A percentile compares a stretch with the other conserved stretches of the same genome.
phyloP scores from a whole-genome alignment of 2,888 invertebrate genomes.

The Zygothrica quintamaculata region DNA sequence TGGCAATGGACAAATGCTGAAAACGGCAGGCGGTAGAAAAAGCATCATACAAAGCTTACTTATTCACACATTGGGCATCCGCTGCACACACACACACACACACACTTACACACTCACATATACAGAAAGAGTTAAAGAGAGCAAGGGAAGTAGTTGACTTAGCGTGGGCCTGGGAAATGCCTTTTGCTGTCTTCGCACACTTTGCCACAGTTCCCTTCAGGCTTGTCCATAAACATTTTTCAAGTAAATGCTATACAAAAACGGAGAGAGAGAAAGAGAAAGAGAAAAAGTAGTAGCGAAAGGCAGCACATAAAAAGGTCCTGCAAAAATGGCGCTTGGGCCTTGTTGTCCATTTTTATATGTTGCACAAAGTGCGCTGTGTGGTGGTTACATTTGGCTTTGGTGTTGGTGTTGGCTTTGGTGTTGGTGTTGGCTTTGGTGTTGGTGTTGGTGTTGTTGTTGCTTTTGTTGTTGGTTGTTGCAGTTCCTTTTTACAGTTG shows the following conservation, averaged over 20 bases:
- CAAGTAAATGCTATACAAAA: no score
- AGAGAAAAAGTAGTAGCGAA: no score
- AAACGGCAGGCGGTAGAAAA: no score
- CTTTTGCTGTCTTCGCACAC: conserved; percentile 31
- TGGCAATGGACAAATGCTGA: conserved; percentile 10
- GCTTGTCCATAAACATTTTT: conserved; percentile 40
- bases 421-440: conserved; percentile 23
- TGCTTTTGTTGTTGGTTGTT: conserved; percentile 8
- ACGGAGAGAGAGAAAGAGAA: no score
- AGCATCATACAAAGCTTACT: conserved; percentile 63
- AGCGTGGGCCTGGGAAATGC: conserved; percentile 46
- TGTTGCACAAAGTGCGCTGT: conserved; percentile 24
- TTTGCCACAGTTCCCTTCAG: background rate
- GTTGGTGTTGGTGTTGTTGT: conserved; percentile 21
- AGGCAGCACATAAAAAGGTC: conserved; percentile 37
- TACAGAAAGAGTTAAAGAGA: background rate
- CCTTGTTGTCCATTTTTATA: conserved; percentile 50
- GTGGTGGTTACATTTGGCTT: conserved; percentile 34
- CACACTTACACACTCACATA: background rate
- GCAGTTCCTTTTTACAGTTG: conserved; percentile 48
- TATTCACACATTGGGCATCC: conserved; percentile 65
- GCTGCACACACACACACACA: conserved; percentile 6
- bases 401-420: conserved; percentile 15
- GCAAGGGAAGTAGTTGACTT: conserved; percentile 3
- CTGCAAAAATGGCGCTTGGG: conserved; percentile 23